A percentile compares a stretch with the other conserved stretches of the same genome.
These are phyloP conservation scores for Cotesia glomerata DNA, from an alignment of 1,140 invertebrate species.

Conservation along the genomic window DNA sequence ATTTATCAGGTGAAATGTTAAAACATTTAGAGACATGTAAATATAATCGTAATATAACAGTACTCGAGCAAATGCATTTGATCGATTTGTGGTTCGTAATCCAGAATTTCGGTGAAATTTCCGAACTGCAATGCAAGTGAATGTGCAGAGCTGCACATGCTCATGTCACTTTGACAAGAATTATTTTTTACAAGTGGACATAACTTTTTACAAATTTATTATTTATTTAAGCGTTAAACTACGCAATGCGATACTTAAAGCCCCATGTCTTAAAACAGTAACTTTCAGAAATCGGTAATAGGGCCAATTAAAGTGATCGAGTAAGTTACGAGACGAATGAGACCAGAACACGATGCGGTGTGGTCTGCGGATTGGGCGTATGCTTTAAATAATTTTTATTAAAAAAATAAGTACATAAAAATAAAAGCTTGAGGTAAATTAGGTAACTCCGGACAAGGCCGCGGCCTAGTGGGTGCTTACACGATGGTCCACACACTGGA, in stretches of 20 bases:
- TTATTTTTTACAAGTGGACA: too few species aligned
- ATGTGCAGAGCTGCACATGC: not conserved
- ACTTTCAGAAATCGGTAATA: too few species aligned
- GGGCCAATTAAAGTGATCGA: too few species aligned
- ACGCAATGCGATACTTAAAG: too few species aligned
- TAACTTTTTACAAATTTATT: too few species aligned
- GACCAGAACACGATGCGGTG: too few species aligned
- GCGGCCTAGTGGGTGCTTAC: slow-evolving; percentile 10
- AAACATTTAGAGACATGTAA: not conserved
- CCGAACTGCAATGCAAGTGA: not conserved
- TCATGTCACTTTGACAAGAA: not conserved
- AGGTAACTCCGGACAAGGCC: slow-evolving; percentile 20
- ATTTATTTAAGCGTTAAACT: too few species aligned
- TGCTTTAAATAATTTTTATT: not conserved
- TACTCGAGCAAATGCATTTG: not conserved
- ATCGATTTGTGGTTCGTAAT: not conserved
- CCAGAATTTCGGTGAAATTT: not conserved
- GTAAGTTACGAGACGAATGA: too few species aligned
- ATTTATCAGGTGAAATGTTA: slow-evolving; percentile 31
- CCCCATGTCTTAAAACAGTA: not conserved
- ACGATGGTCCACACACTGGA: slow-evolving; percentile 6
- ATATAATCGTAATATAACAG: not conserved
- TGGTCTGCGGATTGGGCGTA: too few species aligned
- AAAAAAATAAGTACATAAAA: not conserved
- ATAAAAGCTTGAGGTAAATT: not conserved